Percentiles rank a stretch among this genome's conserved stretches.
These are phyloP conservation scores for Diglossa cyanea DNA, from an alignment of 2,797 vertebrate genomes.

Conservation along the genomic window DNA sequence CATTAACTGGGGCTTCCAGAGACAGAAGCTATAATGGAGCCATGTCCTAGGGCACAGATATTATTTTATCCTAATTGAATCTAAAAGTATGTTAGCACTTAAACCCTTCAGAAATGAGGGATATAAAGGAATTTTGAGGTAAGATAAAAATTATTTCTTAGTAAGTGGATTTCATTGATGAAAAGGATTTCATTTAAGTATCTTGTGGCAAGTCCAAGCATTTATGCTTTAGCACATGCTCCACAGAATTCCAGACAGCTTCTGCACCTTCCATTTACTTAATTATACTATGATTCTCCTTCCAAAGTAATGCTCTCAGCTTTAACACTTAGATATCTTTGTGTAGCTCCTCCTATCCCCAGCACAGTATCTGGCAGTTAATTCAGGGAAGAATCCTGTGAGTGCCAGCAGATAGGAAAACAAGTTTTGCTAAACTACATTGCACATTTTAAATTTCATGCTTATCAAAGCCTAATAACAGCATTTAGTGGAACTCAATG, in stretches of 20 bases:
- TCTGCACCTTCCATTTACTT: neutral
- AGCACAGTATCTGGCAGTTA: neutral
- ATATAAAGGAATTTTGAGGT: neutral
- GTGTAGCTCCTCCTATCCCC: neutral
- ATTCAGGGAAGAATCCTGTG: neutral
- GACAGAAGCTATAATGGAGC: neutral
- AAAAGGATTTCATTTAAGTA: neutral
- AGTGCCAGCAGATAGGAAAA: neutral
- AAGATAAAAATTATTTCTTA: conserved; percentile 1
- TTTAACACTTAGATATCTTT: neutral
- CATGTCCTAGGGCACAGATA: neutral
- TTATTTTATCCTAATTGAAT: conserved; percentile 20
- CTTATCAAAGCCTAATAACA: neutral
- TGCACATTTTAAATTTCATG: neutral
- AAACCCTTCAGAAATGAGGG: neutral
- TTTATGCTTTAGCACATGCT: neutral
- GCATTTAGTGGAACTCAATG: neutral
- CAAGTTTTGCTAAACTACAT: neutral
- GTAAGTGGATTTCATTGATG: neutral
- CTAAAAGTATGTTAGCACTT: neutral
- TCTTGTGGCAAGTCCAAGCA: neutral
- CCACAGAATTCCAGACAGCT: neutral
- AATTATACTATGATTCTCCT: neutral
- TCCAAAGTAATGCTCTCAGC: neutral
- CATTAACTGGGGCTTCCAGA: neutral